Evolutionary conservation across 2,113 vertebrate genomes (phyloP), one percentile per base, ranked within the genome.

Genomic region (Spheniscus mendiculus): DNA sequence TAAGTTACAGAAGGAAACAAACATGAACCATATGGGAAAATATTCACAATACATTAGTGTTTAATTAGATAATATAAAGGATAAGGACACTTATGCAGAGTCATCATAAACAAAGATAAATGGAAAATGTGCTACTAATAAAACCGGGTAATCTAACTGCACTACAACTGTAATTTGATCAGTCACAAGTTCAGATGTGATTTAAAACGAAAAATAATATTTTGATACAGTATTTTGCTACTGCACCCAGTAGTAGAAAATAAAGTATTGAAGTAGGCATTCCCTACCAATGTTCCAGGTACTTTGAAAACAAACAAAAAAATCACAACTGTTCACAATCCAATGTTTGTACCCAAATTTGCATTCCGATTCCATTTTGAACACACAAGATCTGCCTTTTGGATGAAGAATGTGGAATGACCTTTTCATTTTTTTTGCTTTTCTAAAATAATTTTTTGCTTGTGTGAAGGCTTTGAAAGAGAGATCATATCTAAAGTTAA

Each of bases 1-100:
- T 27, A 88, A 87, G 61, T 42, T 94, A 83, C 74, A 96, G 67
- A 87, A 93, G 71, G 88, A 95, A 96, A 93, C 40, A 97, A 90
- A 87, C 92, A 81, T 44, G 74, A 90, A 87, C 90, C 95, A 94
- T 96, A 94, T 96, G 95, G 85, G 83, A 84, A 83, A 91, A 88
- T 87, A 95, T 84, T 91, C 56, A 50, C 76, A 94, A 76, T 5
- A 23, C 44, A 56, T 96, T 96, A 92, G 59, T 61, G 61, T 91
- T 95, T 97, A 96, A 94, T 92, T 93, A 95, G 79, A 87, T 89
- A 89, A 72, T 49, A 44, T 61, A 94, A 90, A 67, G 82, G 71
- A 87, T 95, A 96, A 95, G 77, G 81, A 94, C 59, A 88, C 74
- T 93, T 93, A 49, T 12, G 81, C 74, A 89, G 66, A 96, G 38